A percentile compares a stretch with the other conserved stretches of the same genome.
These are phyloP conservation scores for Aldrovandia affinis DNA, from an alignment of 2,797 vertebrate genomes.

Conservation along the genomic window DNA sequence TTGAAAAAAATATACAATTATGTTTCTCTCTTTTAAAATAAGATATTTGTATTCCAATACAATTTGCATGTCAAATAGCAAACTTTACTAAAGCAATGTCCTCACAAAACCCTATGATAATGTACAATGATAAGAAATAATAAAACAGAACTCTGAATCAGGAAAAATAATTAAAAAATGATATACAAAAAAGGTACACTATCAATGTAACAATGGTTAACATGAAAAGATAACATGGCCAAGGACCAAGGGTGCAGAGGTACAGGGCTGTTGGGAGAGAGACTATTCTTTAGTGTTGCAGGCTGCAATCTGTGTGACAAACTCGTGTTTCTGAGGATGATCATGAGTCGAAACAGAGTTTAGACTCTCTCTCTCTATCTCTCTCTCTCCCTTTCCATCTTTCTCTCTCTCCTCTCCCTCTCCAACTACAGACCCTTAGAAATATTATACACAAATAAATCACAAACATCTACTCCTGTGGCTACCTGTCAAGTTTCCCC, in stretches of 20 bases:
- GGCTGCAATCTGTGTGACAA: not conserved
- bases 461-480: not conserved
- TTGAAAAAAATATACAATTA: too few species aligned
- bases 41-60: not conserved
- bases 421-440: slow-evolving; percentile 29
- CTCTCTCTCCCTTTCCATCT: slow-evolving; percentile 28
- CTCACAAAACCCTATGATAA: not conserved
- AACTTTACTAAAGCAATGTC: not conserved
- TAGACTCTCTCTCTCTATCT: not conserved
- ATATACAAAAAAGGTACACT: too few species aligned
- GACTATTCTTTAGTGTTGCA: too few species aligned
- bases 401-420: slow-evolving; percentile 4
- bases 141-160: not conserved
- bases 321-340: not conserved
- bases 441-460: not conserved
- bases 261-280: too few species aligned
- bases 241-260: too few species aligned
- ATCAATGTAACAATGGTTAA: too few species aligned
- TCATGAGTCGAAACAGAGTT: not conserved
- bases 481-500: slow-evolving; percentile 4
- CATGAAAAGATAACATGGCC: too few species aligned
- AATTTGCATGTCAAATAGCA: not conserved
- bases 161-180: not conserved
- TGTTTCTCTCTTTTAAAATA: too few species aligned
- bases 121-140: not conserved